These are phyloP conservation scores for Babylonia areolata DNA, from an alignment of 1,140 invertebrate species.

Conservation along the genomic window DNA sequence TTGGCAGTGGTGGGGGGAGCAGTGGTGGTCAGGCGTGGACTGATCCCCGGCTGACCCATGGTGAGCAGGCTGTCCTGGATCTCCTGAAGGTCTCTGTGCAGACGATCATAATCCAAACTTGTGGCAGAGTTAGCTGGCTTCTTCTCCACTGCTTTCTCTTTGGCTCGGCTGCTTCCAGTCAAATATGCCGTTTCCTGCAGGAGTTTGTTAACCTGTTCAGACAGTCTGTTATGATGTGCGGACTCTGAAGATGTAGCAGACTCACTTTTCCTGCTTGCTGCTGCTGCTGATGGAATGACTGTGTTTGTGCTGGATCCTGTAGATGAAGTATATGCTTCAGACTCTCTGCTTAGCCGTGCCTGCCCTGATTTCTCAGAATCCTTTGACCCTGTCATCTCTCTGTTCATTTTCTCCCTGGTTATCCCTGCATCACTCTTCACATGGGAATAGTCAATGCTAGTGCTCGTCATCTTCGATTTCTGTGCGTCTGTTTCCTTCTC, in stretches of 20 bases:
- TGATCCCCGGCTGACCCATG: constrained; percentile 25
- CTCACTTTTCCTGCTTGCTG: background rate
- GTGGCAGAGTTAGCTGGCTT: background rate
- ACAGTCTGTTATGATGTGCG: background rate
- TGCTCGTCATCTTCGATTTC: background rate
- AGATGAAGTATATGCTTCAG: background rate
- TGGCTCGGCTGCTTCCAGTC: constrained; percentile 11
- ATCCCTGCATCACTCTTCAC: background rate
- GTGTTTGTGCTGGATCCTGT: constrained; percentile 15
- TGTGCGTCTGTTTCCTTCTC: background rate
- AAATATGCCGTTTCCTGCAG: constrained; percentile 31
- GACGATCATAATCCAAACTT: constrained; percentile 56
- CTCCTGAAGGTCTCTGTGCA: constrained; percentile 66
- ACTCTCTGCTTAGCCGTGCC: constrained; percentile 3
- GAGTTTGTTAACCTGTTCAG: constrained; percentile 29
- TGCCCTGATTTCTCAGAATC: background rate
- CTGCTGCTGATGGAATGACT: background rate
- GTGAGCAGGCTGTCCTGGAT: constrained; percentile 63
- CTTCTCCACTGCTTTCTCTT: background rate
- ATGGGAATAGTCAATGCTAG: background rate
- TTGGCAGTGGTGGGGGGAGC: constrained; percentile 8
- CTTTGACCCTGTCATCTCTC: background rate
- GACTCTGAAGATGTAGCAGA: background rate
- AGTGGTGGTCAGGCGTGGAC: background rate
- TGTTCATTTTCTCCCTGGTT: background rate